Base-by-base conservation (phyloP, 2,113 vertebrate genomes). In the Lepus timidus region DNA sequence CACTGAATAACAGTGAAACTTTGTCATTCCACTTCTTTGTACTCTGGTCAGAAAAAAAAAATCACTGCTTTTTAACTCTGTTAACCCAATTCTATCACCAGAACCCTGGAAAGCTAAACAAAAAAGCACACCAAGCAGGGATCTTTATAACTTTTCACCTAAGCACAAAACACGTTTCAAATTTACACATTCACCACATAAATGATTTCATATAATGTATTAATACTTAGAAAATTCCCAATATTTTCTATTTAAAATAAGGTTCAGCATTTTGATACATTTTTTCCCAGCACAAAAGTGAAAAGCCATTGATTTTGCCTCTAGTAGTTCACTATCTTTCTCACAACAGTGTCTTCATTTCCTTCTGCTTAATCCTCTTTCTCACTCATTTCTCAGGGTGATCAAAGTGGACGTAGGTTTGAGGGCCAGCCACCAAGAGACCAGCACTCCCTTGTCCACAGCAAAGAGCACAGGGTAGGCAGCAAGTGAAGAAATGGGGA, bases 101-200 rank as follows among this genome's bases (percentile, higher is more conserved):
- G 86, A 73, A 85, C 31, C 11, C 79, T 87, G 31, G 80, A 80
- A 65, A n/a, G 51, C 12, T 80, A 44, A 58, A 64, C 19, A 89
- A 64, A 44, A 76, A 73, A 86, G 5, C 51, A 91, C 2, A 22
- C 25, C 88, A 82, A 89, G 36, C 64, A 76, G 51, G 3, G 11
- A 44, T 75, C 64, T 31, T 84, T 58, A 33, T 1, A 12, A 68
- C 19, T 10, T 20, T 92, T 75, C 22, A 87, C 52, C 44, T 12
- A n/a, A 92, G 49, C 64, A 11, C 52, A 81, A 80, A 87, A 79
- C 36, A 33, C 61, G 95, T 84, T 87, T 91, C 78, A 82, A 78
- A 81, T 71, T 22, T 73, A 67, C 23, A 49, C 64, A 68, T 51
- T 80, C 19, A 31, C 68, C 68, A 14, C 10, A 23, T 33, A 74